Base-by-base conservation (phyloP, 2,888 invertebrate genomes). In the Gandaritis pyraliata region DNA sequence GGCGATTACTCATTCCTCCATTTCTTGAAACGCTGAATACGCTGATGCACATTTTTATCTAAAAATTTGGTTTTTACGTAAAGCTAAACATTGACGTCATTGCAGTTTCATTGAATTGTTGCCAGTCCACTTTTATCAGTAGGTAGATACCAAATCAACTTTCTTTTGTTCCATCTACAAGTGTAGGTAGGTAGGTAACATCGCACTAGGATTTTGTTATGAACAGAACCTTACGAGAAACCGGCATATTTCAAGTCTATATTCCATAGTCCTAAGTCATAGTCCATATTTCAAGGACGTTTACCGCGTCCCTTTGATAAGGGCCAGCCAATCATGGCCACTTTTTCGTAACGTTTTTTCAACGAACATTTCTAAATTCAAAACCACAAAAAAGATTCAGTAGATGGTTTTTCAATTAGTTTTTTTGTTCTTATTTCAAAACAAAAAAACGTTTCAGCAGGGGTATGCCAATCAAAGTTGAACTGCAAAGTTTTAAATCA, bases 251-350 rank as follows among this genome's bases (percentile, higher is more conserved):
- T 36, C 36, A 36, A 36, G 29, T n/a, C n/a, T n/a, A n/a, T n/a
- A n/a, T n/a, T n/a, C n/a, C n/a, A n/a, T n/a, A n/a, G n/a, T n/a
- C n/a, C n/a, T n/a, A n/a, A n/a, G n/a, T n/a, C n/a, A n/a, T n/a
- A n/a, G n/a, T 33, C 16, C 8, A 11, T 0, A 10, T 63, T 68
- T 81, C 86, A 88, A 88, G 87, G 88, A 76, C 80, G 70, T 58
- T 49, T 58, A 63, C 65, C 46, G 86, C 86, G 86, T 87, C 85
- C 81, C 77, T 68, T 46, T 81, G 90, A 89, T 90, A 90, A 89
- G 86, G 83, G 48, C 77, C 84, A 76, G 71, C 90, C 88, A 90
- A 90, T 89, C 81, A 66, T 58, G 69, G 64, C 71, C 77, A 72
- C 64, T 59, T 69, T 45, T 73, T 81, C 70, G 65, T 85, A 88